A percentile compares a stretch with the other conserved stretches of the same genome.
Evolutionary conservation across 2,888 invertebrate species (phyloP).

Genomic region (Slavum lentiscoides): DNA sequence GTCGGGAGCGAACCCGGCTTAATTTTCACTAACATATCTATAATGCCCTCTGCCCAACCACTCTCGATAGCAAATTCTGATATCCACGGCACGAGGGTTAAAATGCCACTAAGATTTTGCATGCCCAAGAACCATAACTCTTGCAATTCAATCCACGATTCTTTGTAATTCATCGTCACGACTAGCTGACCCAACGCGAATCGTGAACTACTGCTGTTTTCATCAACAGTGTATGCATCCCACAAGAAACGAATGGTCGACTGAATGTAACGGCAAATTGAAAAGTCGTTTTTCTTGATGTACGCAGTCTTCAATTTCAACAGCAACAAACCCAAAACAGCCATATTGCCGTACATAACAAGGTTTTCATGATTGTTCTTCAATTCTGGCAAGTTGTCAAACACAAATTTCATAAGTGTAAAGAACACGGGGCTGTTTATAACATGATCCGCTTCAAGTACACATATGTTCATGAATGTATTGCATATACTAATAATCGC

Average conservation of each 20-base stretch:
- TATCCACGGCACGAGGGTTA: slow-evolving; percentile 83
- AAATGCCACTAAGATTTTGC: slow-evolving; percentile 85
- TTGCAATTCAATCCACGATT: slow-evolving; percentile 85
- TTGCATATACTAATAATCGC: slow-evolving; percentile 89
- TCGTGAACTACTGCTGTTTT: slow-evolving; percentile 70
- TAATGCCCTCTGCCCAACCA: slow-evolving; percentile 90
- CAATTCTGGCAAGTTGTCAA: slow-evolving; percentile 80
- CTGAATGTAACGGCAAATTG: slow-evolving; percentile 85
- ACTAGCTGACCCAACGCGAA: slow-evolving; percentile 63
- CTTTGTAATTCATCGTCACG: slow-evolving; percentile 82
- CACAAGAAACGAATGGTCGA: slow-evolving; percentile 87
- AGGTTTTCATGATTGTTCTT: slow-evolving; percentile 82
- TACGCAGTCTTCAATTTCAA: slow-evolving; percentile 81
- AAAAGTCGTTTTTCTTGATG: slow-evolving; percentile 84
- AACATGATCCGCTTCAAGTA: slow-evolving; percentile 81
- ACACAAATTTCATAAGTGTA: slow-evolving; percentile 80
- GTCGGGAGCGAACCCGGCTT: slow-evolving; percentile 79
- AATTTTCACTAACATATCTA: slow-evolving; percentile 79
- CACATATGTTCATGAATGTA: slow-evolving; percentile 89
- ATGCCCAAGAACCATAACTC: slow-evolving; percentile 93
- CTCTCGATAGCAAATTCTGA: slow-evolving; percentile 89
- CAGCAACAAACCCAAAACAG: slow-evolving; percentile 79
- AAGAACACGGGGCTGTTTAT: slow-evolving; percentile 77
- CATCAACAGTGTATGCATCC: slow-evolving; percentile 90
- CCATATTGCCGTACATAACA: slow-evolving; percentile 81